Evolutionary conservation across 1,140 invertebrate genomes (phyloP).

Genomic region (Leucophenga varia): DNA sequence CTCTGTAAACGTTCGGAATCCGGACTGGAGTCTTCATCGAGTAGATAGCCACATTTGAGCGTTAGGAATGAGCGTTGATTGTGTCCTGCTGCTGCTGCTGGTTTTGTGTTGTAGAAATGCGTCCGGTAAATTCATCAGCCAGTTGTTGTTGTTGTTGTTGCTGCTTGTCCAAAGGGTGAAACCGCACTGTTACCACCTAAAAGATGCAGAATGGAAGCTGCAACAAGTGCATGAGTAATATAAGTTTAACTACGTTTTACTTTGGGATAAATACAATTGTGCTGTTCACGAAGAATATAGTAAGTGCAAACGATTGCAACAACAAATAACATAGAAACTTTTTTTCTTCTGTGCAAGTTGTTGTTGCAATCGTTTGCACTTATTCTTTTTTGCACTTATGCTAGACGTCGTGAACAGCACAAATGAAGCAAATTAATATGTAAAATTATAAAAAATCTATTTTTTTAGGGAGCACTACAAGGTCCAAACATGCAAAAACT

Average conservation of each 20-base stretch:
- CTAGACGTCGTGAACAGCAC: too few relatives aligned
- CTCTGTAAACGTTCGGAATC: conserved; percentile 80
- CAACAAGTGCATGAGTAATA: conserved; percentile 43
- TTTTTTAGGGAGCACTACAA: too few relatives aligned
- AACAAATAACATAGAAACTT: too few relatives aligned
- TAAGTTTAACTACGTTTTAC: conserved; percentile 29
- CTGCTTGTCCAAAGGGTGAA: conserved; percentile 34
- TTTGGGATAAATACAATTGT: too few relatives aligned
- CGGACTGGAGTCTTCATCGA: conserved; percentile 80
- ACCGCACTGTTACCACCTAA: conserved; percentile 31
- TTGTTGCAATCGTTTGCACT: too few relatives aligned
- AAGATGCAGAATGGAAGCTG: conserved; percentile 57
- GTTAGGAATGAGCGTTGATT: conserved; percentile 66
- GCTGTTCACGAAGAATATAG: neutral
- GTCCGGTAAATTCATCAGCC: conserved; percentile 67
- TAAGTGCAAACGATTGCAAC: too few relatives aligned
- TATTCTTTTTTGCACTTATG: too few relatives aligned
- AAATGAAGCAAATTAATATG: too few relatives aligned
- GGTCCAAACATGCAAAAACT: too few relatives aligned
- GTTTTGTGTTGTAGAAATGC: conserved; percentile 23
- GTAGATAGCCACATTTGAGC: conserved; percentile 72
- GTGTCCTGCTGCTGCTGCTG: conserved; percentile 4
- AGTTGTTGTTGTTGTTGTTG: conserved; percentile 61
- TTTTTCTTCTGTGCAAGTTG: too few relatives aligned
- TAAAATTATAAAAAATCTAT: too few relatives aligned